Evolutionary conservation across 2,888 invertebrate genomes (phyloP).

Genomic region (Chalcis sispes): DNA sequence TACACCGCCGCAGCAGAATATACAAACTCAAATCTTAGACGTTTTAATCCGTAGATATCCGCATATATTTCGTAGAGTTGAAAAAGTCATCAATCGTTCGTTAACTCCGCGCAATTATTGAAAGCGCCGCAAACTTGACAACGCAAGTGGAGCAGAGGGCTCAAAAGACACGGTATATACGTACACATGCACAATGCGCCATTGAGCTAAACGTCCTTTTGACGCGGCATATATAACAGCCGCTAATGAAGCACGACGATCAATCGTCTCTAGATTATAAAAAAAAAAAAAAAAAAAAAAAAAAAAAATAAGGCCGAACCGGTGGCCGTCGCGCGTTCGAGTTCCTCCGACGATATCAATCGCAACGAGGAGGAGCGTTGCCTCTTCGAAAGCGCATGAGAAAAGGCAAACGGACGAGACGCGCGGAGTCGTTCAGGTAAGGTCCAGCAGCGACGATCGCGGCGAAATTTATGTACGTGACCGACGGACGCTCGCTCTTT

Average conservation of each 20-base stretch:
- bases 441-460: slow-evolving; percentile 2
- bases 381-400: slow-evolving; percentile 25
- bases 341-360: slow-evolving; percentile 30
- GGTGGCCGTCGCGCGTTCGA: too few species aligned
- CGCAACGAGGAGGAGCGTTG: slow-evolving; percentile 2
- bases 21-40: too few species aligned
- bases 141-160: slow-evolving; percentile 20
- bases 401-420: slow-evolving; percentile 19
- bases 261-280: slow-evolving; percentile 32
- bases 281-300: slow-evolving; percentile 12
- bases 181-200: not conserved
- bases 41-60: too few species aligned
- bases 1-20: too few species aligned
- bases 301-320: too few species aligned
- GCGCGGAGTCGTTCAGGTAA: too few species aligned
- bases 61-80: too few species aligned
- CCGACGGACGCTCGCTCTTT: too few species aligned
- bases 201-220: slow-evolving; percentile 30
- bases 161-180: not conserved
- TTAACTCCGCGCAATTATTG: not conserved
- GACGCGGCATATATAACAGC: slow-evolving; percentile 29
- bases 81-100: not conserved
- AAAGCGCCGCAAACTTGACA: not conserved
- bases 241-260: slow-evolving; percentile 42
- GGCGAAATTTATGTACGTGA: slow-evolving; percentile 38